Evolutionary conservation across 2,797 vertebrate species (phyloP).

Genomic region (Borostomias antarcticus): DNA sequence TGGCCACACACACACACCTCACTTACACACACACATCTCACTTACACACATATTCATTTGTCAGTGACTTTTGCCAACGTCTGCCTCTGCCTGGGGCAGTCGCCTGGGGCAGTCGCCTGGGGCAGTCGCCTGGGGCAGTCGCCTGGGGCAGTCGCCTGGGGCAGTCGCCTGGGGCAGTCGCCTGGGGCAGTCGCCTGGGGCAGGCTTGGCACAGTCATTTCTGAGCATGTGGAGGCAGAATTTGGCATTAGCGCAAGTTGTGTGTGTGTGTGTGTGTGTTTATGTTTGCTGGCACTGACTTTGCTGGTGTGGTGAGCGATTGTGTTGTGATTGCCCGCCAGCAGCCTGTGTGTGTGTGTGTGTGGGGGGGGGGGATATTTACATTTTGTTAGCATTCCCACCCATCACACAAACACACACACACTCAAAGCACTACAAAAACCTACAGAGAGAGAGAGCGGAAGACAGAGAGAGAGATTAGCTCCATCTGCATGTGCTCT

Average conservation of each 20-base stretch:
- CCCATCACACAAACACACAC: no score
- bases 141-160: constrained; percentile 6
- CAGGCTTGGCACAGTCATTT: not conserved
- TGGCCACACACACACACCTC: not conserved
- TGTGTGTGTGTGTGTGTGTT: not conserved
- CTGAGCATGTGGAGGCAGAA: not conserved
- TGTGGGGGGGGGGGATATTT: no score
- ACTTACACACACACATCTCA: not conserved
- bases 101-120: constrained; percentile 6
- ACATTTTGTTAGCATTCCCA: constrained; percentile 12
- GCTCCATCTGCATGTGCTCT: not conserved
- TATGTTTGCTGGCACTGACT: not conserved
- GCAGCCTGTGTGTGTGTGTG: no score
- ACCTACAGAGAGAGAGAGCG: not conserved
- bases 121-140: not conserved
- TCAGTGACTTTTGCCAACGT: not conserved
- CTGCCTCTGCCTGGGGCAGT: not conserved
- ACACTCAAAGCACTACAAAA: no score
- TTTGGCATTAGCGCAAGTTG: not conserved
- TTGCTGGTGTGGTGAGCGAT: not conserved
- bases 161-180: not conserved
- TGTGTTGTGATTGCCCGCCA: no score
- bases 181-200: not conserved
- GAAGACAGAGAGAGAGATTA: not conserved
- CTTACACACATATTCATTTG: not conserved